These are phyloP conservation scores for Oceanodroma tethys DNA, from an alignment of 2,113 vertebrate species.

Conservation along the genomic window DNA sequence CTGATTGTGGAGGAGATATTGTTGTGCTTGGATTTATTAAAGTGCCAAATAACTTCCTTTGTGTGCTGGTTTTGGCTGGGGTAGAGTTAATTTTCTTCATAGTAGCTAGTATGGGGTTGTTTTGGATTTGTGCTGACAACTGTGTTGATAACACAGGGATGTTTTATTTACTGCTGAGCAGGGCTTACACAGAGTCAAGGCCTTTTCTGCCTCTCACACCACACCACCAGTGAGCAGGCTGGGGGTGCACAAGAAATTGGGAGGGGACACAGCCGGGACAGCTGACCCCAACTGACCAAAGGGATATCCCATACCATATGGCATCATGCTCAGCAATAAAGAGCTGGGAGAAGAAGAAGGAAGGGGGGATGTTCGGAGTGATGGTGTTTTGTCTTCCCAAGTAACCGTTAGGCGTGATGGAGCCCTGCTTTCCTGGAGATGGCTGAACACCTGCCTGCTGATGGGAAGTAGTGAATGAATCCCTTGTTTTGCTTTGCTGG, in stretches of 20 bases:
- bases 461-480: neutral
- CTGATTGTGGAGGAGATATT: neutral
- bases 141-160: neutral
- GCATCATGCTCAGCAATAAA: neutral
- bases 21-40: neutral
- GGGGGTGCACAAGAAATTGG: neutral
- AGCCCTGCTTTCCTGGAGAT: neutral
- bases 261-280: neutral
- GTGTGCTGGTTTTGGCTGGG: neutral
- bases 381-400: neutral
- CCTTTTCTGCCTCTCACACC: neutral
- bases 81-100: neutral
- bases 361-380: neutral
- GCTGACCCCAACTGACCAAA: neutral
- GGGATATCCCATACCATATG: neutral
- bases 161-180: neutral
- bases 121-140: neutral
- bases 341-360: neutral
- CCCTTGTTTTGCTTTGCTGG: neutral
- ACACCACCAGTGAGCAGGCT: neutral
- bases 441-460: neutral
- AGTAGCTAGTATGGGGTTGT: neutral
- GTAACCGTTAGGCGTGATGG: neutral
- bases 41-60: neutral
- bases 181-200: neutral